Evolutionary conservation across 2,113 vertebrate species (phyloP), one percentile per base, ranked within the genome.

Genomic region (Gymnarchus niloticus): DNA sequence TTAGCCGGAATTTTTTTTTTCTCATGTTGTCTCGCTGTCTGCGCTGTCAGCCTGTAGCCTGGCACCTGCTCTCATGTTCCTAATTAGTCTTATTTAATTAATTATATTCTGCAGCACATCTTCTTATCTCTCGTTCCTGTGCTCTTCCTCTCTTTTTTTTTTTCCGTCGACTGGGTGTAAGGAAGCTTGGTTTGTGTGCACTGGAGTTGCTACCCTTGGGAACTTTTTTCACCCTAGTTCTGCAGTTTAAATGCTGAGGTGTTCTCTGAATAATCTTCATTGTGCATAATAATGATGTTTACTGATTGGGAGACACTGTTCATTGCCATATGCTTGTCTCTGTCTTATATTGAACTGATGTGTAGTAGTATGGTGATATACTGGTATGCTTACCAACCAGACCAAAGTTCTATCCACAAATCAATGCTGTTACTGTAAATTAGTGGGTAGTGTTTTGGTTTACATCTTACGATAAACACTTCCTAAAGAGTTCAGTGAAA

Each of bases 71-170:
- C 95, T 96, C 95, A 94, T 95, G 93, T 96, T 95, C 93, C 95
- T 96, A 96, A 97, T 97, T 97, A 97, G 96, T 96, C 94, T 94
- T 92, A 93, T 95, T 95, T 96, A 95, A 96, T 97, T 97, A 96
- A 96, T 95, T 92, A 96, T 96, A 96, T 96, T 93, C 95, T 91
- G 93, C 94, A 92, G 92, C 91, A 91, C 92, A 93, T 94, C 92
- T 88, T 48, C 88, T 95, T 94, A 92, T 91, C 93, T 91, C 89
- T 89, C 89, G 90, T 92, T 89, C 69, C 56, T 6, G 28, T 41
- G 65, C 65, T 73, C 83, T 87, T 89, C 87, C 90, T 89, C 69
- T 41, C 88, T 93, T 89, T 92, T 88, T 92, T 91, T 89, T 88
- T 86, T 83, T 88, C 59, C 69, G 87, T 84, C 69, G 84, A 85